phyloP scores from a whole-genome alignment of 2,797 vertebrate genomes.

The Crocidura indochinensis region DNA sequence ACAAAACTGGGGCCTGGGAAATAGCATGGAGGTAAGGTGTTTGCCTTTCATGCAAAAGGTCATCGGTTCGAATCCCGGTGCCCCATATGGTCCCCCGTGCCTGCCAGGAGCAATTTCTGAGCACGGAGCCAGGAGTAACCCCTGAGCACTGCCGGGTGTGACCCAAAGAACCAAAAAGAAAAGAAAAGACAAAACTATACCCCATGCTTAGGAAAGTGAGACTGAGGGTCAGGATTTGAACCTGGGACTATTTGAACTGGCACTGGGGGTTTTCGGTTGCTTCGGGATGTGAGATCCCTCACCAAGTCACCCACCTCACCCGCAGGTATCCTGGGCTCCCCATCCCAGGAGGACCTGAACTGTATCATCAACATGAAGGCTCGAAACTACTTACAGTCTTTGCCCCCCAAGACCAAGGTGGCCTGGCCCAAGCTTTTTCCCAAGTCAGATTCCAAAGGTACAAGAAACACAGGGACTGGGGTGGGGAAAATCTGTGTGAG shows the following conservation, averaged over 20 bases:
- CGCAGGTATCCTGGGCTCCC: slow-evolving; percentile 95
- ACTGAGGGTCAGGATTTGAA: not conserved
- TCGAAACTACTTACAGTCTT: slow-evolving; percentile 95
- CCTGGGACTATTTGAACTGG: not conserved
- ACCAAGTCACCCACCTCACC: slow-evolving; percentile 8
- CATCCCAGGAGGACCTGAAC: slow-evolving; percentile 94
- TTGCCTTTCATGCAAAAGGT: too few relatives aligned
- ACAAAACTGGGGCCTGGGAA: too few relatives aligned
- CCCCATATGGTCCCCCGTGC: too few relatives aligned
- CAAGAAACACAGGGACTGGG: not conserved
- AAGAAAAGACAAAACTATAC: not conserved
- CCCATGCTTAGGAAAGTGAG: not conserved
- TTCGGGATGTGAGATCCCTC: slow-evolving; percentile 9
- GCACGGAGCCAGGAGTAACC: too few relatives aligned
- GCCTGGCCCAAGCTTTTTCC: slow-evolving; percentile 94
- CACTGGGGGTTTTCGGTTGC: not conserved
- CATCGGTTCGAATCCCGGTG: too few relatives aligned
- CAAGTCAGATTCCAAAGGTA: slow-evolving; percentile 94
- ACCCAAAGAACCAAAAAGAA: too few relatives aligned
- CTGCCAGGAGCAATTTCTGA: too few relatives aligned
- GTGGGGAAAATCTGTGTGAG: not conserved
- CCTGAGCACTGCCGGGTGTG: too few relatives aligned
- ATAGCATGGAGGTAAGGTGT: too few relatives aligned
- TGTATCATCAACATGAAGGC: slow-evolving; percentile 97
- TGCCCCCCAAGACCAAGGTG: slow-evolving; percentile 93